A percentile compares a stretch with the other conserved stretches of the same genome.
These are phyloP conservation scores for Cephus spinipes DNA, from an alignment of 2,888 invertebrate species.

Conservation along the genomic window DNA sequence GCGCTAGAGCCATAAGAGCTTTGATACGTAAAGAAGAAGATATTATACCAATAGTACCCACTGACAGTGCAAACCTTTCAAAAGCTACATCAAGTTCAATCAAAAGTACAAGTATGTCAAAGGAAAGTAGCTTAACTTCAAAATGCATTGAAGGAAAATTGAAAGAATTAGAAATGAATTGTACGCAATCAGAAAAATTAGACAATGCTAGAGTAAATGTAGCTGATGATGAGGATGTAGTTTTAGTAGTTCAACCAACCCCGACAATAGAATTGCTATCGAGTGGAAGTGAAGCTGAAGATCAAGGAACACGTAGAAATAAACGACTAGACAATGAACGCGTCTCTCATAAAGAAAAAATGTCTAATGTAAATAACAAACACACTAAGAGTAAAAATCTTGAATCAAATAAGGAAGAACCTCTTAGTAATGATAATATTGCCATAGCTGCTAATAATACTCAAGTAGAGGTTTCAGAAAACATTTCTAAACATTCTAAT, in stretches of 20 bases:
- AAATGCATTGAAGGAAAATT: slow-evolving; percentile 32
- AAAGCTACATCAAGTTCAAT: slow-evolving; percentile 26
- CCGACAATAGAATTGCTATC: slow-evolving; percentile 61
- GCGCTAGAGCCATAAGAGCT: slow-evolving; percentile 71
- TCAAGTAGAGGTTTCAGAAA: slow-evolving; percentile 26
- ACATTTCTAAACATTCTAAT: slow-evolving; percentile 15
- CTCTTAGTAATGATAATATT: slow-evolving; percentile 25
- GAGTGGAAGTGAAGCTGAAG: slow-evolving; percentile 55
- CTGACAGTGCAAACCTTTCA: slow-evolving; percentile 21
- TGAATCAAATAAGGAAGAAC: slow-evolving; percentile 15
- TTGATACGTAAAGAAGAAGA: slow-evolving; percentile 66
- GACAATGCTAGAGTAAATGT: slow-evolving; percentile 11
- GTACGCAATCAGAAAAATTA: slow-evolving; percentile 26
- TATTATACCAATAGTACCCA: slow-evolving; percentile 41
- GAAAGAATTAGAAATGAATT: slow-evolving; percentile 38
- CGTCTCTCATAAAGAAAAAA: slow-evolving; percentile 13
- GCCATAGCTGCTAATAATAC: slow-evolving; percentile 18
- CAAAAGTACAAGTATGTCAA: slow-evolving; percentile 25
- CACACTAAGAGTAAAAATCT: slow-evolving; percentile 9
- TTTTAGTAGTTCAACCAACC: slow-evolving; percentile 59
- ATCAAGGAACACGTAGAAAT: slow-evolving; percentile 31
- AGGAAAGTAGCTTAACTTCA: slow-evolving; percentile 18
- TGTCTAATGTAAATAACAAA: slow-evolving; percentile 3
- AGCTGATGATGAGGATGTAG: slow-evolving; percentile 62
- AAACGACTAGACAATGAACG: slow-evolving; percentile 38